Evolutionary conservation across 2,888 invertebrate genomes (phyloP), one percentile per base, ranked within the genome.

Genomic region (Drosophila greeni): DNA sequence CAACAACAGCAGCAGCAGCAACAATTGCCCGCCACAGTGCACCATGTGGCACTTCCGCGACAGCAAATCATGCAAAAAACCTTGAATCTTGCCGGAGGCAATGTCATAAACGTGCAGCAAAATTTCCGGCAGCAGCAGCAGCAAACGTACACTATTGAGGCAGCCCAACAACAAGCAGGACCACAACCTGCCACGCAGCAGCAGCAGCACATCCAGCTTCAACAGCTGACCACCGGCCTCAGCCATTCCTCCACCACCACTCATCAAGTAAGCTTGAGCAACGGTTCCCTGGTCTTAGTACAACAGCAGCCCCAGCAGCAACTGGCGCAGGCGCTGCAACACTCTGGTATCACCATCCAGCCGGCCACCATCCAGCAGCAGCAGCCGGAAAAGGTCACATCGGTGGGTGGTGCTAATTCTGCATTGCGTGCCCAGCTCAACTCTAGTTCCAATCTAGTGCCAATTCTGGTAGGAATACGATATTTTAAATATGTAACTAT

Each of bases 381-480:
- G 16, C 36, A 45, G 42, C 72, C 61, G 66, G 49, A 70, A 67
- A 52, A 82, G 66, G 47, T 84, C 51, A 76, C 76, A 37, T 67
- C 89, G 43, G 89, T 90, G 67, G 89, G 90, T 86, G 70, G 74
- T 31, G 66, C 91, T 69, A 90, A 91, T 61, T 86, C 87, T 11
- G 86, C 88, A 36, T 72, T 88, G 56, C 83, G 88, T 59, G 85
- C 86, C 40, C 88, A 88, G 72, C 75, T 88, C 37, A 86, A 86
- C 65, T 86, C 88, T 29, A 87, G 82, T 87, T 29, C 29, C 29
- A 29, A 11, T 11, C 29, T 29, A 29, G 91, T 94, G 83, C 93
- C 94, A 54, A 93, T 94, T 80, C 88, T 94, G 91, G 94, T 94
- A 87, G 91, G 23, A 43, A 12, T 12, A 18, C 4, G 12, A 8